phyloP scores from a whole-genome alignment of 2,797 vertebrate species.

The Lerista edwardsae region DNA sequence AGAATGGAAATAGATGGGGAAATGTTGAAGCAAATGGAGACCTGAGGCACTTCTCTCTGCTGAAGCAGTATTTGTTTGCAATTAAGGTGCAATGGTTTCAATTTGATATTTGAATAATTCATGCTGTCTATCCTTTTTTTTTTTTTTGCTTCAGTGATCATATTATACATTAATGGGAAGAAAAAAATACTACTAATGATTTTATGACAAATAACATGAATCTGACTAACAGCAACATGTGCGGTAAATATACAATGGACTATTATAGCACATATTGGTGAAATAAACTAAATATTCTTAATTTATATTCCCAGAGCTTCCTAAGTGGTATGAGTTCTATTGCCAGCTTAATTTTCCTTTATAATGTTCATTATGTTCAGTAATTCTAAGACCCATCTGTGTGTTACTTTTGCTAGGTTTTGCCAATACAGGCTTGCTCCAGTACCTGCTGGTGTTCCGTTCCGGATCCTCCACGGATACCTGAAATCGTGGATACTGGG shows the following conservation, averaged over 20 bases:
- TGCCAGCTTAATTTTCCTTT: not conserved
- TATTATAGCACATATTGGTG: not conserved
- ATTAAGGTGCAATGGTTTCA: not conserved
- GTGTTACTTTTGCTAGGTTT: not conserved
- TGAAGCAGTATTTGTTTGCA: not conserved
- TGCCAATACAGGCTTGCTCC: not conserved
- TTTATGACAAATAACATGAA: not conserved
- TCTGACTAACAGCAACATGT: not conserved
- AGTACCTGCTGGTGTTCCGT: no score
- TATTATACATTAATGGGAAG: slow-evolving; percentile 5
- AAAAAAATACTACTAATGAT: not conserved
- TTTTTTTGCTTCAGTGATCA: not conserved
- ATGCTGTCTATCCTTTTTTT: not conserved
- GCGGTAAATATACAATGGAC: not conserved
- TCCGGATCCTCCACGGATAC: no score
- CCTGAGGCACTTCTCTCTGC: slow-evolving; percentile 17
- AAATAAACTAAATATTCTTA: not conserved
- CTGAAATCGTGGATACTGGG: no score
- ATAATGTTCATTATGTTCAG: no score
- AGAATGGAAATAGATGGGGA: not conserved
- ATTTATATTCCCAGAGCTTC: not conserved
- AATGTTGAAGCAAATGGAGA: slow-evolving; percentile 11
- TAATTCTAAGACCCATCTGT: not conserved
- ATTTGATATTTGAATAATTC: slow-evolving; percentile 8
- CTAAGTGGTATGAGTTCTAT: not conserved